phyloP scores from a whole-genome alignment of 2,113 vertebrate genomes.

The Corydoras maculifer region DNA sequence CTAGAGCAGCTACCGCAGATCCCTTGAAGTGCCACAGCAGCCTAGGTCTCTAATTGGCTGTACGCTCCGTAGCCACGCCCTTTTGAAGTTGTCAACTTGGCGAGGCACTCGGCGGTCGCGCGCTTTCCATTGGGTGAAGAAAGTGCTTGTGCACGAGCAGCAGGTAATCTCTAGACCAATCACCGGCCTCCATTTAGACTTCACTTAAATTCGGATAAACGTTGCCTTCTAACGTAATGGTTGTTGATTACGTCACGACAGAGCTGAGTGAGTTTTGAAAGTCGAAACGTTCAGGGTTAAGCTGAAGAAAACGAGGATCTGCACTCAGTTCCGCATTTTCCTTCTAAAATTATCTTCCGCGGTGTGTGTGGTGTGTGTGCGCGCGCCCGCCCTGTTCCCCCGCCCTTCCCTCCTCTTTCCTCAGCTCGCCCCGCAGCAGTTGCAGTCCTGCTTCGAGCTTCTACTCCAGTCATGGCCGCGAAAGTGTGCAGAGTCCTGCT shows the following conservation, averaged over 20 bases:
- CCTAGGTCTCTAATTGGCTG: conserved; percentile 42
- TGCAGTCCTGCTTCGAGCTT: conserved; percentile 59
- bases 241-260: no score
- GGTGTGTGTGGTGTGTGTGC: conserved; percentile 50
- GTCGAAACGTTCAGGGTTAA: neutral
- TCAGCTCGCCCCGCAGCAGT: conserved; percentile 71
- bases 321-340: neutral
- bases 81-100: conserved; percentile 22
- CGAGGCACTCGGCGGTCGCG: conserved; percentile 2
- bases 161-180: conserved; percentile 40
- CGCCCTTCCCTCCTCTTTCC: conserved; percentile 31
- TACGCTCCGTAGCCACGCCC: conserved; percentile 1
- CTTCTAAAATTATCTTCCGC: neutral
- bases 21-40: neutral
- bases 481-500: conserved; percentile 73
- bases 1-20: neutral
- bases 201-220: neutral
- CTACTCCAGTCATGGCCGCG: conserved; percentile 72
- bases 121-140: conserved; percentile 28
- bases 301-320: neutral
- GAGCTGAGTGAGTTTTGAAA: no score
- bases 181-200: conserved; percentile 23
- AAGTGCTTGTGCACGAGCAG: conserved; percentile 26
- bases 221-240: neutral
- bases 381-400: conserved; percentile 62